phyloP scores from a whole-genome alignment of 2,797 vertebrate species.

The Meda fulgida region DNA sequence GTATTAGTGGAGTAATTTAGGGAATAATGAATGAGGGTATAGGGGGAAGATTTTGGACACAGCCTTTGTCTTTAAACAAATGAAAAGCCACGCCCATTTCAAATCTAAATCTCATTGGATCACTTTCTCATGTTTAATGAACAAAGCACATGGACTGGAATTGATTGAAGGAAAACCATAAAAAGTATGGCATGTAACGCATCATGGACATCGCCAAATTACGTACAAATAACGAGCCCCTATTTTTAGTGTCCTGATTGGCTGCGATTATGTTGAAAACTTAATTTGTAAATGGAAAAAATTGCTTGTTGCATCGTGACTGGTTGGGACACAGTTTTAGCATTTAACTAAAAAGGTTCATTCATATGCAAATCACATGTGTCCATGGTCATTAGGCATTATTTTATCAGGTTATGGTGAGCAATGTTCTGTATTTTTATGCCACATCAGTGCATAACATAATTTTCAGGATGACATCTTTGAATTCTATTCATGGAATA shows the following conservation, averaged over 20 bases:
- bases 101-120: background rate
- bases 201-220: background rate
- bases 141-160: background rate
- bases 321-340: background rate
- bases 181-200: background rate
- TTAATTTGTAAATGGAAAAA: background rate
- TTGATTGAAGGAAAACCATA: background rate
- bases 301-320: background rate
- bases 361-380: conserved; percentile 5
- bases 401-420: conserved; percentile 4
- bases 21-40: no score
- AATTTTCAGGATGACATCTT: conserved; percentile 14
- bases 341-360: conserved; percentile 20
- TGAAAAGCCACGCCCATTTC: background rate
- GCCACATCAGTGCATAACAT: conserved; percentile 26
- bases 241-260: background rate
- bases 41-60: background rate
- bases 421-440: conserved; percentile 25
- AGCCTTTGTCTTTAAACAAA: background rate
- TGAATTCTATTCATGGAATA: conserved; percentile 17
- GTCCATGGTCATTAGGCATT: background rate
- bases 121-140: background rate
- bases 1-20: no score
- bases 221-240: background rate
- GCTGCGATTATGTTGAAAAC: background rate